Evolutionary conservation across 2,797 vertebrate genomes (phyloP), one percentile per base, ranked within the genome.

Genomic region (Leptatherina wallacei): DNA sequence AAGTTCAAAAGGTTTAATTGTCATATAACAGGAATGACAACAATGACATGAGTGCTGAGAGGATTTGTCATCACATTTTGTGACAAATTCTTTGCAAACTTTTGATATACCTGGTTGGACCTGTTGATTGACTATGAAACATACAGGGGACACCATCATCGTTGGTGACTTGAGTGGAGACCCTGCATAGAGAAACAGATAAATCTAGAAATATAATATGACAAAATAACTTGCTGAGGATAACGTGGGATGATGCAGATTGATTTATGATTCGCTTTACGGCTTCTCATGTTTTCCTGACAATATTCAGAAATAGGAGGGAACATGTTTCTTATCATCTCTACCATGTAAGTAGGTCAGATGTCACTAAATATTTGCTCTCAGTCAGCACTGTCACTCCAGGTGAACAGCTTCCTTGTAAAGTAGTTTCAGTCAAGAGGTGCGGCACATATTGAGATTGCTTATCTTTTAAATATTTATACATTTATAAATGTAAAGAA

Each of bases 111-210:
- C 81, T 73, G 29, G 83, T 89, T 65, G 5, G 38, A 88, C 83
- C 77, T 72, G 89, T 90, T 88, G 0, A 70, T 70, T 73, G 24
- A 73, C 72, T 73, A 29, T 66, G 64, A 81, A 44, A 71, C 57
- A 72, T 38, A 6, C 32, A 14, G 36, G 24, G 44, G 63, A 75
- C 33, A 61, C 51, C 64, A 9, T 22, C 0, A 2, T 24, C 58
- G 52, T 59, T 24, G 22, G 18, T 22, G 18, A 4, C 32, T 13
- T 1, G 1, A 1, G 33, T 67, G 38, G n/a, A 8, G 24, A 65
- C 33, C 24, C 14, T 12, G 6, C 2, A 32, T 12, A n/a, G 12
- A 30, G 2, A 55, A 30, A 27, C 2, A 30, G 6, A 14, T 44
- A 0, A 13, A 12, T 55, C 6, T 16, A 54, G 44, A 71, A 63